Base-by-base conservation (phyloP, 2,113 vertebrate species). In the Osmerus mordax region DNA sequence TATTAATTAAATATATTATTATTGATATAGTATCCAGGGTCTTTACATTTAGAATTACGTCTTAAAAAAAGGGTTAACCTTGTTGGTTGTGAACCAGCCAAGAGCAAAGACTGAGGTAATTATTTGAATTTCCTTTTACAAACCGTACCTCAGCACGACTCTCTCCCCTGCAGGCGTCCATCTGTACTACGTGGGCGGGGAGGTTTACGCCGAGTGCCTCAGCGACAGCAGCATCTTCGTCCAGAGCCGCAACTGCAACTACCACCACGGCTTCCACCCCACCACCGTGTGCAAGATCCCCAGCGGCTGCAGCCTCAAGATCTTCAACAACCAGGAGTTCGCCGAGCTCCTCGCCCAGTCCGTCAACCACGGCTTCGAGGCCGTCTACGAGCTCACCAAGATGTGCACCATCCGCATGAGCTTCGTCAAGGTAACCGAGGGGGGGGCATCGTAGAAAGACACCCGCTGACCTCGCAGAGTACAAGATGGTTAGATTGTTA, bases 341-440 rank as follows among this genome's bases (percentile, higher is more conserved):
- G 97, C 97, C 4, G 95, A 97, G 86, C 91, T 99, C 47, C 81
- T 99, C 88, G 96, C 97, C 51, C 97, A 99, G 86, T 99, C 97
- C 0, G 97, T 99, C 87, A 99, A 99, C 91, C 97, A 99, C 0
- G 97, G 97, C 77, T 99, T 99, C 51, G 97, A 99, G 91, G 97
- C 97, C 0, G 97, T 99, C 69, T 99, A 99, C 9, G 97, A 99
- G 90, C 96, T 99, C 79, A 99, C 97, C 1, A 99, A 99, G 89
- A 99, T 99, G 97, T 99, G 97, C 72, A 99, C 97, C 73, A 98
- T 99, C 21, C 95, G 97, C 66, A 99, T 99, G 97, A 99, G 97
- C 86, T 99, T 99, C 60, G 97, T 99, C 36, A 99, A 99, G 94
- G 97, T 98, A 75, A 61, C 60, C 0, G 14, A 16, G 15, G 58